A percentile compares a stretch with the other conserved stretches of the same genome.
Conservation (phyloP, 2,797 vertebrate genomes). For the Sebastolobus altivelis region DNA sequence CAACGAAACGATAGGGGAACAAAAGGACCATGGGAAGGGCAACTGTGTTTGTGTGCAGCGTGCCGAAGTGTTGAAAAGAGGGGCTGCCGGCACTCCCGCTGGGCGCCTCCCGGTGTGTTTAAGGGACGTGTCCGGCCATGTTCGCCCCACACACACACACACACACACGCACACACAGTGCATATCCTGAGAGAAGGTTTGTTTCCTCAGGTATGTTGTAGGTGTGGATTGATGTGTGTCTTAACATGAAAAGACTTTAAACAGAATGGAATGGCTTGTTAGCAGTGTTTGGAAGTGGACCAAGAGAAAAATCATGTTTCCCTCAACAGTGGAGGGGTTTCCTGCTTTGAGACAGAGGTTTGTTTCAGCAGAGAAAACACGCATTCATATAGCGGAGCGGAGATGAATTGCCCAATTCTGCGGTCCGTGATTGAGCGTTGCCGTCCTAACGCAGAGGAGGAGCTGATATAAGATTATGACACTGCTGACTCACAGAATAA, state of each 20-base stretch:
- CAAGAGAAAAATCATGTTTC: slow-evolving; percentile 66
- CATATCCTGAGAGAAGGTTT: slow-evolving; percentile 85
- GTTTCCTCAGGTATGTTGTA: slow-evolving; percentile 90
- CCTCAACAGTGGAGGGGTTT: slow-evolving; percentile 57
- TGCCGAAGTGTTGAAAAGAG: slow-evolving; percentile 86
- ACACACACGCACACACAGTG: slow-evolving; percentile 64
- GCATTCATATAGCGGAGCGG: neutral
- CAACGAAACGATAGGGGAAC: slow-evolving; percentile 72
- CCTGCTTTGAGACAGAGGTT: slow-evolving; percentile 32
- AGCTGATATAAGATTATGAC: slow-evolving; percentile 65
- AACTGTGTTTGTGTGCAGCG: slow-evolving; percentile 81
- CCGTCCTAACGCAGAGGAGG: slow-evolving; percentile 49
- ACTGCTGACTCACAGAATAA: slow-evolving; percentile 66
- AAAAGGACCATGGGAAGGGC: slow-evolving; percentile 86
- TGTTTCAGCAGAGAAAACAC: slow-evolving; percentile 37
- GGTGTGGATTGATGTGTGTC: slow-evolving; percentile 90
- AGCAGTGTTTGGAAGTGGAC: slow-evolving; percentile 74
- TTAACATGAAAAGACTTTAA: slow-evolving; percentile 88
- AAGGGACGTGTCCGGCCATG: slow-evolving; percentile 88
- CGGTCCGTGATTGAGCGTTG: slow-evolving; percentile 29
- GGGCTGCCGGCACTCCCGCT: slow-evolving; percentile 84
- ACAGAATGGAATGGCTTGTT: slow-evolving; percentile 85
- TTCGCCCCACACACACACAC: slow-evolving; percentile 73
- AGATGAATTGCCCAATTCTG: slow-evolving; percentile 59
- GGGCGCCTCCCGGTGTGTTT: slow-evolving; percentile 83